Evolutionary conservation across 1,140 invertebrate genomes (phyloP), one percentile per base, ranked within the genome.

Genomic region (Atopsyche davidsoni): DNA sequence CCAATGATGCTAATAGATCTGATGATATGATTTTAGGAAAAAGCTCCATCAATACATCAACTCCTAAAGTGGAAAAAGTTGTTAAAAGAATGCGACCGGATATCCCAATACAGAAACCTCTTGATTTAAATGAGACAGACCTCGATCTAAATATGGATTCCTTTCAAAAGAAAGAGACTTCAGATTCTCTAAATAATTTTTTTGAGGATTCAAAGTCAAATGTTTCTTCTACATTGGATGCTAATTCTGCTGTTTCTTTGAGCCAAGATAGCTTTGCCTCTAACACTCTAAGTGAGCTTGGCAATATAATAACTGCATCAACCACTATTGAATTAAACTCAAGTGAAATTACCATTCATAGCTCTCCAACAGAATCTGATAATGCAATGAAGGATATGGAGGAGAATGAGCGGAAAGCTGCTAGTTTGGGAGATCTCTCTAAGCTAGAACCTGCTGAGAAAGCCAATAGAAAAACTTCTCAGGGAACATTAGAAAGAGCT

Each of bases 391-490:
- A 79, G 3, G 64, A 74, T 22, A 62, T 75, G 2, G 78, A 79
- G 46, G 80, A 84, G 50, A 78, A 80, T 54, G 83, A 82, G 57
- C 72, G 86, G 19, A 88, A 87, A 72, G 86, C 87, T 2, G 83
- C 85, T 0, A 89, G 87, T 45, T 70, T 89, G 2, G 87, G 86
- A 2, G 88, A 90, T 65, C 66, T 90, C 22, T 87, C 86, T 0
- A 82, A 81, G 63, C 80, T 88, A 52, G 82, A 86, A 55, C 70
- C 76, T 2, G 70, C 68, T 50, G 56, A 67, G 11, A 82, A 78
- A 59, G 40, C 13, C 10, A 65, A 46, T 28, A 70, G 66, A 48
- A 59, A 57, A 19, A 67, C 64, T 17, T 62, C 67, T 22, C 70
- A 66, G 16, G 71, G 75, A 23, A 84, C 80, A 17, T 65, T 90